Base-by-base conservation (phyloP, 2,797 vertebrate genomes). In the Enteromius afrohamiltoni region DNA sequence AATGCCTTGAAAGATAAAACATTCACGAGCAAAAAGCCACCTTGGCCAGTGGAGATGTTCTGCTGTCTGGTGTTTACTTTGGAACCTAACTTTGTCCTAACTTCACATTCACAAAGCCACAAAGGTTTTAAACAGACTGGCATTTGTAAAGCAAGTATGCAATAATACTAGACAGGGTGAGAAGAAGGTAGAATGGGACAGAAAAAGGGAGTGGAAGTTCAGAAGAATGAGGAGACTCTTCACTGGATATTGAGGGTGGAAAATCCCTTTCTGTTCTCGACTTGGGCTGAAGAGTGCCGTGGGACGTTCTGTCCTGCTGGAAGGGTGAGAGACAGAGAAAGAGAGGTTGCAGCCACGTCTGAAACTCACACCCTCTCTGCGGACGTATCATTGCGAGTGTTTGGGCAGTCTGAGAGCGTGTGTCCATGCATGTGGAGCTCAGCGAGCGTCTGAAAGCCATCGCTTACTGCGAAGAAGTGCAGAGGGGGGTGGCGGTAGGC, bases 191-290 rank as follows among this genome's bases (percentile, higher is more conserved):
- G 49, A 87, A 79, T 34, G 19, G 77, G 67, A 83, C 23, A 55
- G 40, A 51, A 34, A 74, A 71, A 62, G 78, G 73, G 73, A 85
- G 73, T 71, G 55, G 60, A 79, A 26, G 69, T 53, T 49, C 23
- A 68, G 45, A 73, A 64, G 45, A 80, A 77, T 69, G 88, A 91
- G 86, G 89, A 89, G 86, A 91, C 92, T 64, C 77, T 78, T 78
- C 60, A 51, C 6, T 45, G 91, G 60, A 90, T 83, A 91, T 90
- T 88, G 87, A 92, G 88, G 74, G 88, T 86, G 92, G 92, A 94
- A 94, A 93, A 90, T 88, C 90, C 88, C 87, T 8, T 85, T 77
- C 73, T 84, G 73, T 62, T 76, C 74, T 81, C 83, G 85, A 88
- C 62, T 74, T 81, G 81, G 83, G 87, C 91, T 87, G 79, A 90